Evolutionary conservation across 1,140 invertebrate species (phyloP).

Genomic region (Chrysomallon squamiferum): DNA sequence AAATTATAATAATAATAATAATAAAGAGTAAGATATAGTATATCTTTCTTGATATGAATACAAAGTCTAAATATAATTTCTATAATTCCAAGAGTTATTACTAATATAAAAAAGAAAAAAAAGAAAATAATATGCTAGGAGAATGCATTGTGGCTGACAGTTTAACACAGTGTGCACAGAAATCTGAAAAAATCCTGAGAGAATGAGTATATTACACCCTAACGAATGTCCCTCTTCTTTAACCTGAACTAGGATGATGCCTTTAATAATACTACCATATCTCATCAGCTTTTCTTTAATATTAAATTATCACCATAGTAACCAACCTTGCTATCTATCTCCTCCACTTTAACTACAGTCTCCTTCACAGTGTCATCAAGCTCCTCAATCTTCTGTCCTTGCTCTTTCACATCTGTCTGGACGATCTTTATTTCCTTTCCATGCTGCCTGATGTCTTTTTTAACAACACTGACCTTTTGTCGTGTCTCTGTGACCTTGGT

Average conservation of each 20-base stretch:
- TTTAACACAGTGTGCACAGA: neutral
- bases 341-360: slow-evolving; percentile 25
- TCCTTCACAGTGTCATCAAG: slow-evolving; percentile 18
- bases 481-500: slow-evolving; percentile 11
- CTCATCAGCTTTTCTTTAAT: neutral
- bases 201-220: too few relatives aligned
- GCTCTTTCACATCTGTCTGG: slow-evolving; percentile 8
- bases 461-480: slow-evolving; percentile 14
- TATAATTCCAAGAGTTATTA: neutral
- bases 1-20: neutral
- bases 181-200: too few relatives aligned
- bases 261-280: too few relatives aligned
- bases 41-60: neutral
- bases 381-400: slow-evolving; percentile 12
- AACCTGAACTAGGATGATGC: neutral
- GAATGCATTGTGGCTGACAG: neutral
- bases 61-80: neutral
- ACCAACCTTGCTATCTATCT: slow-evolving; percentile 29
- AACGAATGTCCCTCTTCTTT: too few relatives aligned
- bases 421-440: slow-evolving; percentile 14
- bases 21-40: neutral
- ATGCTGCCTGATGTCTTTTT: slow-evolving; percentile 5
- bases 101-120: neutral
- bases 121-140: neutral
- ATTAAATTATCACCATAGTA: neutral